Base-by-base conservation (phyloP, 35 echinoderm and acorn worm species). In the Lytechinus variegatus region DNA sequence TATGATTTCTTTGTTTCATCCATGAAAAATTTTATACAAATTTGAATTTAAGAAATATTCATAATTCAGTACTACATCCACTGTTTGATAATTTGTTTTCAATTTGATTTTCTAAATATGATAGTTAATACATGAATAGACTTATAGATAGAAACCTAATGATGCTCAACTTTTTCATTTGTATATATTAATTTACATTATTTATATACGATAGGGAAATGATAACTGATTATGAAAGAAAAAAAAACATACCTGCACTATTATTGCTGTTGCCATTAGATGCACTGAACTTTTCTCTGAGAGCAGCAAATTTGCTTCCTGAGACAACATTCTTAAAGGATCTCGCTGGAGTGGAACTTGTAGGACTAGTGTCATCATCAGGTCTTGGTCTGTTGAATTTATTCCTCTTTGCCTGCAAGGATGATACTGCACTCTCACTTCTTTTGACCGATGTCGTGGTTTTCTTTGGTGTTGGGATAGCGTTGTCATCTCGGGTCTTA, bases 301-400 rank as follows among this genome's bases (percentile, higher is more conserved):
- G 92, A n/a, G 92, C 92, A 55, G 92, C 92, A 93, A 93, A 93
- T 54, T 93, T 93, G 92, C 54, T 93, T 33, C 92, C 92, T 0
- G 53, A 55, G 92, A 93, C 92, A 24, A 93, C 27, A 54, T 93
- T 93, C 92, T 93, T 93, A 54, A 93, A 93, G 4, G 92, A 93
- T 44, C 92, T 93, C 9, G 55, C 92, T 10, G 52, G 52, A 10
- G 92, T 6, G 10, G 92, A 27, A 9, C 53, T 55, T 13, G 92
- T 55, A 28, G 92, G 52, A 9, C 53, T 54, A 3, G 53, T 93
- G 28, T 54, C 54, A 54, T 93, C 92, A 55, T 93, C 92, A 19
- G 92, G 27, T 27, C 92, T 93, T 29, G 29, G 9, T 12, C 53
- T 57, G 52, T 27, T 93, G 92, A 93, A 93, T 27, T 57, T 54